Base-by-base conservation (phyloP, 2,113 vertebrate genomes). In the Balaenoptera acutorostrata region DNA sequence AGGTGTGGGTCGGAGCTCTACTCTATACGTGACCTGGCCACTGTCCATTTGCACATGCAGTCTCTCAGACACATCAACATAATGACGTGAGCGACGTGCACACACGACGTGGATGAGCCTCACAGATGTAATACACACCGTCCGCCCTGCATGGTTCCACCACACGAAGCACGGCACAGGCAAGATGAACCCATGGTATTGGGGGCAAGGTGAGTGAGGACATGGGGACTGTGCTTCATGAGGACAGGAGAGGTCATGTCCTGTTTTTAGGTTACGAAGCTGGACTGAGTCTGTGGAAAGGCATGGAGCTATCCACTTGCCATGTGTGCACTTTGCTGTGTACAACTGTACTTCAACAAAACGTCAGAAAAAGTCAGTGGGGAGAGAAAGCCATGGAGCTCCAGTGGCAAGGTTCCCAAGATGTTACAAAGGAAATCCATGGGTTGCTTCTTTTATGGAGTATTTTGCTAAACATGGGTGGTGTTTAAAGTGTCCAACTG, bases 141-240 rank as follows among this genome's bases (percentile, higher is more conserved):
- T 46, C 25, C 14, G 11, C 29, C 27, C 18, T 15, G 1, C 72
- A 4, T 2, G 6, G 27, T 29, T 18, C 55, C 55, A 39, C 8
- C 20, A 13, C 1, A 39, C 8, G 0, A n/a, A 14, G 29, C 5
- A 14, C 0, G 6, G 44, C 66, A 39, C 25, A 27, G 81, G 81
- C 31, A 7, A 23, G 27, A 55, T 6, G 25, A 27, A 21, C 46
- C 3, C 3, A 1, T 5, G 0, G 61, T 10, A 31, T 2, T 49
- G 52, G 36, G 4, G 41, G 6, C 6, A 21, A 33, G 23, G 23
- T 8, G 4, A n/a, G 89, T 20, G n/a, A 1, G 23, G 39, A 2
- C 29, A 5, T 15, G 25, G 1, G 0, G 23, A n/a, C 18, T 17
- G 23, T n/a, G 44, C 41, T 41, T 23, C 33, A 61, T 0, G 0